A percentile compares a stretch with the other conserved stretches of the same genome.
phyloP scores from a whole-genome alignment of 1,140 invertebrate genomes.

The Cotesia glomerata region DNA sequence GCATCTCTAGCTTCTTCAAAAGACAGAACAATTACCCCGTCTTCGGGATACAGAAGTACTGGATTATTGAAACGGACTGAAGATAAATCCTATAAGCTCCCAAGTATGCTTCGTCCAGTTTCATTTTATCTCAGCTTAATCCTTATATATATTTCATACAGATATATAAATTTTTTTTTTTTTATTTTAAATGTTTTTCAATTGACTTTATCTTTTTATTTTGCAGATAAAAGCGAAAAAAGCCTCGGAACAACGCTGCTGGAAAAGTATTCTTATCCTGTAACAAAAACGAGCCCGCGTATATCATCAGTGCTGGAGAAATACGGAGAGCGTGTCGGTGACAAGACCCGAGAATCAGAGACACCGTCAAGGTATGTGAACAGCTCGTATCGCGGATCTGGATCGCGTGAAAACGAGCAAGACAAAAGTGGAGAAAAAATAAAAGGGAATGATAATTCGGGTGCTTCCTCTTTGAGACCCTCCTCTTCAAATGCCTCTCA shows the following conservation, averaged over 20 bases:
- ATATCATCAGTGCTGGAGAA: constrained; percentile 54
- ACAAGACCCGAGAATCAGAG: constrained; percentile 53
- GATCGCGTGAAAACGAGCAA: constrained; percentile 40
- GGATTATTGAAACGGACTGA: constrained; percentile 50
- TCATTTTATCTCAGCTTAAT: too few species aligned
- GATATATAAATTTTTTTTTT: background rate
- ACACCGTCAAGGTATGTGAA: constrained; percentile 31
- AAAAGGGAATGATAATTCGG: too few species aligned
- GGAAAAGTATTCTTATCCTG: constrained; percentile 52
- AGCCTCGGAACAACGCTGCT: constrained; percentile 49
- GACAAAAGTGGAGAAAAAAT: too few species aligned
- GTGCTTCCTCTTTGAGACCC: too few species aligned
- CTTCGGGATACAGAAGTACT: constrained; percentile 40
- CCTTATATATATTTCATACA: background rate
- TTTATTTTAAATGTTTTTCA: constrained; percentile 24
- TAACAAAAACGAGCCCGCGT: constrained; percentile 48
- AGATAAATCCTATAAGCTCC: constrained; percentile 55
- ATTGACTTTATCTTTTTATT: background rate
- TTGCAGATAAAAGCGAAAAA: constrained; percentile 49
- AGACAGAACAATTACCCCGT: constrained; percentile 36
- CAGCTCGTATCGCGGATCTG: constrained; percentile 51
- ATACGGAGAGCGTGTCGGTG: constrained; percentile 50
- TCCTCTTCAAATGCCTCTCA: too few species aligned
- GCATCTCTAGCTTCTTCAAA: background rate
- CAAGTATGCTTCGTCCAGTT: constrained; percentile 41